Conservation (phyloP, 2,113 vertebrate genomes). For the Leucopternis melanops region DNA sequence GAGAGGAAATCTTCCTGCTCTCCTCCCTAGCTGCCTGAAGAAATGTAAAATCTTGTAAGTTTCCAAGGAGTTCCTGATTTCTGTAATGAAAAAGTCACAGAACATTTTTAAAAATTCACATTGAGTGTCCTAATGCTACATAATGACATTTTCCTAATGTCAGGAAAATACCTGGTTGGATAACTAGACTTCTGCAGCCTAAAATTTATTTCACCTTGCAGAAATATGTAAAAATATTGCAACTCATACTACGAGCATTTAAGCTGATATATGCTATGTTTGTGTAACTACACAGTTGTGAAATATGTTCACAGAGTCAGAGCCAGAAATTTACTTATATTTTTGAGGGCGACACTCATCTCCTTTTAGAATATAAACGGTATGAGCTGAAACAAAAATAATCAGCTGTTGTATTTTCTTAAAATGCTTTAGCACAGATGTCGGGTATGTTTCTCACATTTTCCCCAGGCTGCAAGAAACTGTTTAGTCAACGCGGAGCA, state of each 20-base stretch:
- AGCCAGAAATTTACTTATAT: background rate
- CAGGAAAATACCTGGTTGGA: background rate
- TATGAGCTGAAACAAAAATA: background rate
- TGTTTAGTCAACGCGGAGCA: slow-evolving; percentile 79
- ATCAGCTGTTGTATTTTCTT: background rate
- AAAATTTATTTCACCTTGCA: background rate
- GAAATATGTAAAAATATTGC: background rate
- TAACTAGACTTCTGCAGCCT: background rate
- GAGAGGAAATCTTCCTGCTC: background rate
- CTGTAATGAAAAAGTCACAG: background rate
- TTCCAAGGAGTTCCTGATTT: background rate
- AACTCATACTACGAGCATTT: background rate
- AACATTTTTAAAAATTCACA: background rate
- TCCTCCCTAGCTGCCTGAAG: background rate
- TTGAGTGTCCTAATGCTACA: background rate
- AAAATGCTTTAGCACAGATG: background rate
- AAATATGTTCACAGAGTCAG: background rate
- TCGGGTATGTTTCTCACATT: background rate
- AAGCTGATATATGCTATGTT: background rate
- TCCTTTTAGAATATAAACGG: background rate
- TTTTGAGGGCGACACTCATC: background rate
- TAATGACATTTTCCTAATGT: too few species aligned
- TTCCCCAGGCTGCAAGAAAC: slow-evolving; percentile 83
- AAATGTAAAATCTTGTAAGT: background rate
- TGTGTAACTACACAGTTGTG: background rate